These are phyloP conservation scores for Monochamus saltuarius DNA, from an alignment of 1,140 invertebrate species.

Conservation along the genomic window DNA sequence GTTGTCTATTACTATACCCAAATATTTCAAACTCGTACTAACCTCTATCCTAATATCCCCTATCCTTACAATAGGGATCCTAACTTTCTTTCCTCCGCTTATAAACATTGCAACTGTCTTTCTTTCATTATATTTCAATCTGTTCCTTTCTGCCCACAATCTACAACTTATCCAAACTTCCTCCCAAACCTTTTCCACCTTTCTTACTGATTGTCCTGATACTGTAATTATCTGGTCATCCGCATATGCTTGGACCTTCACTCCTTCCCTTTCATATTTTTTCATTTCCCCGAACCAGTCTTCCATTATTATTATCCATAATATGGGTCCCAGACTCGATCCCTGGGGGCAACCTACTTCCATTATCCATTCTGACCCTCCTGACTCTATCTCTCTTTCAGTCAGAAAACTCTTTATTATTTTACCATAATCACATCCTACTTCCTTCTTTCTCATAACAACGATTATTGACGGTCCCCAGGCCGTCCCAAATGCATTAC, in stretches of 20 bases:
- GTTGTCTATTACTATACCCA: background rate
- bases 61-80: background rate
- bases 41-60: background rate
- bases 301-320: background rate
- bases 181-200: background rate
- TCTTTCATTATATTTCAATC: background rate
- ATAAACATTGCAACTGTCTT: background rate
- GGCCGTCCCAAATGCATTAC: no score
- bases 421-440: no score
- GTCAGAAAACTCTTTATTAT: no score
- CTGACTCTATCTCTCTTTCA: no score
- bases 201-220: background rate
- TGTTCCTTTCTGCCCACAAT: background rate
- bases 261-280: background rate
- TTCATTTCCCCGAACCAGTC: background rate
- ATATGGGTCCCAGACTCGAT: no score
- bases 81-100: background rate
- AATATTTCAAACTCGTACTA: background rate
- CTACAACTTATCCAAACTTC: background rate
- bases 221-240: background rate
- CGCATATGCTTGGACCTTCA: background rate
- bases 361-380: no score
- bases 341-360: no score
- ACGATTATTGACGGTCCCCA: no score
- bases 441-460: no score